Conservation (phyloP, 2,888 invertebrate genomes). For the Epinotia demarniana region DNA sequence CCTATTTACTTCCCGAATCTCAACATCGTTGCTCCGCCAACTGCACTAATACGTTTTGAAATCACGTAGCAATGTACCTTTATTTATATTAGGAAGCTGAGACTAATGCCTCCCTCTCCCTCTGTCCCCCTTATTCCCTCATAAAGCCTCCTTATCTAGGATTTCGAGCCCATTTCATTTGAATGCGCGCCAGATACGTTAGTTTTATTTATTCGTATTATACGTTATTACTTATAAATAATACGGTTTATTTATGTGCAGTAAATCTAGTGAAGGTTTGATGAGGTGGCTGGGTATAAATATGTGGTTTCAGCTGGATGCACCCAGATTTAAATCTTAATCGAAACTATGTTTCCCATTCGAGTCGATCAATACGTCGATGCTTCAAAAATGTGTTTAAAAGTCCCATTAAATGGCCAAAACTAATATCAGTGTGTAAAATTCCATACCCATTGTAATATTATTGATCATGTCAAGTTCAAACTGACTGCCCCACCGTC, state of each 20-base stretch:
- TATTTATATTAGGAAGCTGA: conserved; percentile 54
- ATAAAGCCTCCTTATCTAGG: conserved; percentile 77
- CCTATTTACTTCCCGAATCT: conserved; percentile 28
- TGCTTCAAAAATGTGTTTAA: too few species aligned
- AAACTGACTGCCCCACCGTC: not conserved
- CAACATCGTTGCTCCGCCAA: conserved; percentile 21
- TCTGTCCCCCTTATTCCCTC: conserved; percentile 65
- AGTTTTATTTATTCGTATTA: conserved; percentile 57
- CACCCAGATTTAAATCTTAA: not conserved
- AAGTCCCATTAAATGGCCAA: not conserved
- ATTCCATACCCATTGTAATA: too few species aligned
- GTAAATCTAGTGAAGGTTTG: conserved; percentile 30
- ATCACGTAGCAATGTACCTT: conserved; percentile 48
- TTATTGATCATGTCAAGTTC: not conserved
- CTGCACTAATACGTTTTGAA: conserved; percentile 42
- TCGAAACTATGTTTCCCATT: not conserved
- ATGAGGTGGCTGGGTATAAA: conserved; percentile 16
- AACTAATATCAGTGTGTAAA: not conserved
- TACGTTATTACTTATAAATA: conserved; percentile 43
- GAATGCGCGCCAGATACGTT: conserved; percentile 70
- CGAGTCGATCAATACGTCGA: not conserved
- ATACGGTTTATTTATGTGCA: conserved; percentile 37
- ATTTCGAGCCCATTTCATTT: conserved; percentile 82
- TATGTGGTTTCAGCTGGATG: not conserved
- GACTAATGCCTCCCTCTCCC: conserved; percentile 54